These are phyloP conservation scores for Amiota communis DNA, from an alignment of 2,888 invertebrate species.

Conservation along the genomic window DNA sequence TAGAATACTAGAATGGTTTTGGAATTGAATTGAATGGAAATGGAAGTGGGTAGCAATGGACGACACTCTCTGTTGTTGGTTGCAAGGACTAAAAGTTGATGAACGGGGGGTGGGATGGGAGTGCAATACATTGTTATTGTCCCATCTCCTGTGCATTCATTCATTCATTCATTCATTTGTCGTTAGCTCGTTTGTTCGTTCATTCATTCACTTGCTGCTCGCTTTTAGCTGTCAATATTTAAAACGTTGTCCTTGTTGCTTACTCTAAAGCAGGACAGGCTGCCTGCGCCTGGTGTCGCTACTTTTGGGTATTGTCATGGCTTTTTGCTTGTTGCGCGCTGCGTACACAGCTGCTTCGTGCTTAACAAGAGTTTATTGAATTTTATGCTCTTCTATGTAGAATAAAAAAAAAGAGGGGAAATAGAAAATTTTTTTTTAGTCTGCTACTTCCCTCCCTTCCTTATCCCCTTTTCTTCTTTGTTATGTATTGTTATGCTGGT, in stretches of 20 bases:
- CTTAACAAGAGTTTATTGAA: constrained; percentile 67
- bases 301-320: constrained; percentile 16
- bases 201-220: neutral
- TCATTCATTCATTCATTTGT: neutral
- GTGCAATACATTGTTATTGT: no score
- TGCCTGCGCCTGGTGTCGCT: constrained; percentile 22
- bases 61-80: no score
- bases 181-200: neutral
- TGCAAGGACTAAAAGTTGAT: no score
- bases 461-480: neutral
- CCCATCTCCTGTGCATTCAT: no score
- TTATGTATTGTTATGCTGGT: neutral
- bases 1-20: neutral
- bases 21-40: no score
- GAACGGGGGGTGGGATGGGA: no score
- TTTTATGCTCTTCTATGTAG: constrained; percentile 49
- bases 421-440: neutral
- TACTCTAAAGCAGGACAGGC: no score
- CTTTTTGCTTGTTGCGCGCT: constrained; percentile 13
- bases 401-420: neutral
- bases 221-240: constrained; percentile 58
- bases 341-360: constrained; percentile 49
- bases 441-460: neutral
- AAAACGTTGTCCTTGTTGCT: constrained; percentile 61
- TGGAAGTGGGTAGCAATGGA: no score